Percentiles rank a stretch among this genome's conserved stretches.
Evolutionary conservation across 1,140 invertebrate genomes (phyloP).

Genomic region (Saccostrea glomerata): DNA sequence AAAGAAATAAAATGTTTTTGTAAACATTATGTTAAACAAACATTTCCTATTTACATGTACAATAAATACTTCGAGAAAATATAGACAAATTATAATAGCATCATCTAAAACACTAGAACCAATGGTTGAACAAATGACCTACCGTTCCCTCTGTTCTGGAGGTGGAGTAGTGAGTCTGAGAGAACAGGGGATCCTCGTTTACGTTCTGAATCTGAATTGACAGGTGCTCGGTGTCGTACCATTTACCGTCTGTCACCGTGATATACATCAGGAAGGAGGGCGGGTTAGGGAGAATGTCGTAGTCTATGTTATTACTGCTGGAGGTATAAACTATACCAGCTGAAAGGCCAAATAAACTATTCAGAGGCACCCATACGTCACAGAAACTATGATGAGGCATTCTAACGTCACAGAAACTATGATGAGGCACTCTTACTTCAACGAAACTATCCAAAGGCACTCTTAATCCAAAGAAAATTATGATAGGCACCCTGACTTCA

Average conservation of each 20-base stretch:
- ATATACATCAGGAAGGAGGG: conserved; percentile 27
- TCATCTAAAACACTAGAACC: neutral
- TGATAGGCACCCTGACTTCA: no score
- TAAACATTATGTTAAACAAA: no score
- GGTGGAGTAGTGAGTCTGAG: conserved; percentile 42
- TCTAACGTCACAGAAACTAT: no score
- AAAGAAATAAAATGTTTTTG: no score
- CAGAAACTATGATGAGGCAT: no score
- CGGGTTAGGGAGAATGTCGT: conserved; percentile 11
- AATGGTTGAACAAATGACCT: neutral
- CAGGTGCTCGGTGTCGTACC: conserved; percentile 27
- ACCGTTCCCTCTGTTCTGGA: conserved; percentile 39
- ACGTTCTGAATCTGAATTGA: conserved; percentile 40
- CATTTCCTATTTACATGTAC: no score
- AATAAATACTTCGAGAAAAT: no score
- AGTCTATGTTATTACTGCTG: conserved; percentile 38
- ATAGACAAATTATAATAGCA: no score
- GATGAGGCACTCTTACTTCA: no score
- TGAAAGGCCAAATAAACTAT: neutral
- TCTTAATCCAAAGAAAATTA: no score
- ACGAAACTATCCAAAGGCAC: no score
- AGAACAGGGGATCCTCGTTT: conserved; percentile 40
- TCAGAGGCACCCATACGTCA: no score
- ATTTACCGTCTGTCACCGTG: conserved; percentile 44
- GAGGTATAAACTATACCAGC: conserved; percentile 42